Evolutionary conservation across 1,140 invertebrate genomes (phyloP), one percentile per base, ranked within the genome.

Genomic region (Onthophagus taurus): DNA sequence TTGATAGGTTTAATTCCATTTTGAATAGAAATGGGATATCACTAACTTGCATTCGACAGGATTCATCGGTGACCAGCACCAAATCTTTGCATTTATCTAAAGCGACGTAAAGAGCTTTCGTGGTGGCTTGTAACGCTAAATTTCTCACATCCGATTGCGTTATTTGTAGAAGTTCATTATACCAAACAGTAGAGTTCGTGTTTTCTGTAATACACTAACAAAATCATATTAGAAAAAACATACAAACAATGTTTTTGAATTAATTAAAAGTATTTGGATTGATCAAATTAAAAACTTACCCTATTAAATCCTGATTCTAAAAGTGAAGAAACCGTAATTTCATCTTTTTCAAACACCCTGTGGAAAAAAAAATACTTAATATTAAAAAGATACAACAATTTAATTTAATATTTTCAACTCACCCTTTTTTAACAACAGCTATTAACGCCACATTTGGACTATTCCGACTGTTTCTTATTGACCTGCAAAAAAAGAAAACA

Each of bases 41-140:
- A 47, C 50, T 70, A 68, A 89, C 86, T 74, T 91, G 82, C 63
- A 93, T 81, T 60, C 79, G 75, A 58, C 86, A 81, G 48, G 83
- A 74, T 50, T 85, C 77, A 62, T 91, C 85, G 19, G 88, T 92
- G 33, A 96, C 81, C 39, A 91, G 81, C 8, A 96, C 79, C 52
- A 89, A 76, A 61, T 94, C 89, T 42, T 77, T 74, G 52, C 85
- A 86, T 53, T 81, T 78, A 56, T 94, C 86, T 20, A 92, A 70
- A 17, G 89, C 89, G 13, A 83, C 77, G 45, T 89, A 83, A 2
- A 94, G 72, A n/a, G 85, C 82, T 53, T 83, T 76, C 2, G 79
- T 80, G 2, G 80, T 72, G 42, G 81, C 77, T 42, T 79, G 65
- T 47, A 79, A 78, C n/a, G 80, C 72, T 33, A 76, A 68, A 23